Evolutionary conservation across 2,888 invertebrate genomes (phyloP).

Genomic region (Sclerodermus sp.): DNA sequence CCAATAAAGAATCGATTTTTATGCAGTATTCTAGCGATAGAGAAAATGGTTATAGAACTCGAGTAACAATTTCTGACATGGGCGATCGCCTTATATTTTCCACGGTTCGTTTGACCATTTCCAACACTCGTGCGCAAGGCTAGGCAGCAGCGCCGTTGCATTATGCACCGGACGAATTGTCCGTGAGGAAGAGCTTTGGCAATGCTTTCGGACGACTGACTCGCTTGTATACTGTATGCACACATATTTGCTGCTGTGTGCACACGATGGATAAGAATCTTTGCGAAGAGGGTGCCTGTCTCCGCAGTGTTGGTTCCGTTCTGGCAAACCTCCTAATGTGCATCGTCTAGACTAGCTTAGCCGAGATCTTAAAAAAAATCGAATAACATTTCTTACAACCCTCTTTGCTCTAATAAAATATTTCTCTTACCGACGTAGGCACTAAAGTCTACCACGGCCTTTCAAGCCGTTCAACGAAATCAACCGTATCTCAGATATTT

Average conservation of each 20-base stretch:
- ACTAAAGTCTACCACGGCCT: too few relatives aligned
- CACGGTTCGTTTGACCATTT: slow-evolving; percentile 26
- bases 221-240: slow-evolving; percentile 8
- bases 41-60: slow-evolving; percentile 13
- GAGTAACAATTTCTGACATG: slow-evolving; percentile 19
- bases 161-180: slow-evolving; percentile 26
- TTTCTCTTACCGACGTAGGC: too few relatives aligned
- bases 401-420: too few relatives aligned
- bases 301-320: slow-evolving; percentile 12
- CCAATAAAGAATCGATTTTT: slow-evolving; percentile 9
- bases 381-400: too few relatives aligned
- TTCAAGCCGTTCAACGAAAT: too few relatives aligned
- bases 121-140: slow-evolving; percentile 18
- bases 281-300: slow-evolving; percentile 12
- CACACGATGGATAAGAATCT: slow-evolving; percentile 20
- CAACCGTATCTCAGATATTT: too few relatives aligned
- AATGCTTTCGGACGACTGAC: slow-evolving; percentile 20
- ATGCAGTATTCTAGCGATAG: slow-evolving; percentile 11
- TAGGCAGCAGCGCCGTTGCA: slow-evolving; percentile 10
- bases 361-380: too few relatives aligned
- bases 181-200: slow-evolving; percentile 22
- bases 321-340: slow-evolving; percentile 22
- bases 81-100: slow-evolving; percentile 21
- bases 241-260: slow-evolving; percentile 1
- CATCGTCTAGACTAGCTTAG: slow-evolving; percentile 13